These are phyloP conservation scores for Pterostichus madidus DNA, from an alignment of 2,888 invertebrate genomes.

Conservation along the genomic window DNA sequence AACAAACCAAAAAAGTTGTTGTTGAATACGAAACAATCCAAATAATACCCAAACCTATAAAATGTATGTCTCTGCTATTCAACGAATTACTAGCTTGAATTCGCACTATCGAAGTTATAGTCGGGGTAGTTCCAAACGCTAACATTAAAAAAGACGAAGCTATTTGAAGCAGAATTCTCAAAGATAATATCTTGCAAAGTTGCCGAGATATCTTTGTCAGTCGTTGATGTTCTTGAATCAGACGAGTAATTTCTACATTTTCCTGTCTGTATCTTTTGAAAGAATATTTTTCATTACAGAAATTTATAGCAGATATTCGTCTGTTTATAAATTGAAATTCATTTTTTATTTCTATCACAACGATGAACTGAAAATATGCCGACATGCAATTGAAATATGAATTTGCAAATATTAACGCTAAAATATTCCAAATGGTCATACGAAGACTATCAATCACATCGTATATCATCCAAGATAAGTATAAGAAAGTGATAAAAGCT, in stretches of 20 bases:
- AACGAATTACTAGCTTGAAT: background rate
- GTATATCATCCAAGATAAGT: background rate
- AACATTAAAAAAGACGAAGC: background rate
- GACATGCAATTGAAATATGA: background rate
- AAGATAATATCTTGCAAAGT: background rate
- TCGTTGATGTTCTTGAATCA: background rate
- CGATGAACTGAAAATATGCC: background rate
- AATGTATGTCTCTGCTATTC: background rate
- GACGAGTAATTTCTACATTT: background rate
- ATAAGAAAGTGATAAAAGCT: background rate
- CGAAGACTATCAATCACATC: background rate
- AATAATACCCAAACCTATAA: background rate
- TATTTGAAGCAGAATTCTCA: background rate
- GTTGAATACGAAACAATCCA: background rate
- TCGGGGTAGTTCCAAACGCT: background rate
- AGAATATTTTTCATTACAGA: background rate
- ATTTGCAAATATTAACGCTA: background rate
- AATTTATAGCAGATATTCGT: background rate
- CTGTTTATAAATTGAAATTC: conserved; percentile 6
- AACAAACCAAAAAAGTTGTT: background rate
- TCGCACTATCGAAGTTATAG: background rate
- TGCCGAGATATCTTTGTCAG: background rate
- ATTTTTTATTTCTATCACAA: conserved; percentile 31
- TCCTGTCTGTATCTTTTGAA: background rate
- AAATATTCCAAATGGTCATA: background rate